A percentile compares a stretch with the other conserved stretches of the same genome.
These are phyloP conservation scores for Pristionchus pacificus DNA, from an alignment of 1,140 invertebrate genomes.

Conservation along the genomic window DNA sequence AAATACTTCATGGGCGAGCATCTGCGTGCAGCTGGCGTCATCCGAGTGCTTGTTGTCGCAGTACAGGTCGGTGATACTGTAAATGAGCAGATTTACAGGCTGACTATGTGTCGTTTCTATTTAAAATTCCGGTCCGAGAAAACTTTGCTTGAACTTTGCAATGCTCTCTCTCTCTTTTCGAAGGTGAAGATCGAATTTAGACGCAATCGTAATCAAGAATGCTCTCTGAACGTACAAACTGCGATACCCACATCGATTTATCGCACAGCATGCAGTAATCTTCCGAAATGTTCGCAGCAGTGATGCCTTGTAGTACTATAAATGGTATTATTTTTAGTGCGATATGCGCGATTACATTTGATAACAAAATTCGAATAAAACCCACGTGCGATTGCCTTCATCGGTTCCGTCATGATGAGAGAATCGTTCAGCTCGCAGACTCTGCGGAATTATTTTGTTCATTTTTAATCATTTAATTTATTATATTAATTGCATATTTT, in stretches of 20 bases:
- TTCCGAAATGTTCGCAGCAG: constrained; percentile 7
- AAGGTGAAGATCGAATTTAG: too few species aligned
- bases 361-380: too few species aligned
- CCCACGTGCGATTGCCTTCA: neutral
- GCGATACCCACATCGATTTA: constrained; percentile 31
- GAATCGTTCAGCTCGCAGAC: constrained; percentile 55
- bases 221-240: neutral
- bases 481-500: too few species aligned
- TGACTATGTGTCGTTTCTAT: constrained; percentile 25
- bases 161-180: too few species aligned
- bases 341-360: too few species aligned
- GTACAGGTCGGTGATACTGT: constrained; percentile 15
- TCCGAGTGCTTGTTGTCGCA: neutral
- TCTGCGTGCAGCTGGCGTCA: neutral
- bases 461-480: neutral
- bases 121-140: too few species aligned
- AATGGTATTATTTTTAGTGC: too few species aligned
- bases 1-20: neutral
- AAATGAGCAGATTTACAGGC: constrained; percentile 26
- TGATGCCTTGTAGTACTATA: neutral
- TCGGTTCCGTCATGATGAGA: constrained; percentile 24
- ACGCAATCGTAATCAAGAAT: too few species aligned
- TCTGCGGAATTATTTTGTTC: constrained; percentile 31
- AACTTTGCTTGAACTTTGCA: too few species aligned
- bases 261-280: constrained; percentile 49